Conservation (phyloP, 2,797 vertebrate species). For the Tapirus indicus region DNA sequence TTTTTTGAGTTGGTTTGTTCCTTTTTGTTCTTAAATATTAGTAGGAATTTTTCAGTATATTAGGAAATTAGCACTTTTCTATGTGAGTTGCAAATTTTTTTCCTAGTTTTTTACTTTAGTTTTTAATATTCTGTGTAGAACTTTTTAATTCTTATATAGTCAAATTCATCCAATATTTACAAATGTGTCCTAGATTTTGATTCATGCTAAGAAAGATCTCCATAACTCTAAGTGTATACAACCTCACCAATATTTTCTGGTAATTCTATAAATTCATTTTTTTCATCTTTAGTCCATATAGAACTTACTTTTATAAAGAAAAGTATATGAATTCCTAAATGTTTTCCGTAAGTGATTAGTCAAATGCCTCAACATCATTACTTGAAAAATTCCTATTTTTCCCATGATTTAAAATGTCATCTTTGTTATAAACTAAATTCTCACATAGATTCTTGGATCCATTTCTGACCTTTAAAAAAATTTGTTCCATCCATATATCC, state of each 20-base stretch:
- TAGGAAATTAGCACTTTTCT: background rate
- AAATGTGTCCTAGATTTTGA: background rate
- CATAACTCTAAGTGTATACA: background rate
- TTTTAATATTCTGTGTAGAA: slow-evolving; percentile 11
- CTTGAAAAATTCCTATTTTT: slow-evolving; percentile 13
- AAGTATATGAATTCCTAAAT: background rate
- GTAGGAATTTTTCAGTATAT: background rate
- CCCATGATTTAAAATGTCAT: slow-evolving; percentile 43
- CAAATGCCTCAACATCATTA: background rate
- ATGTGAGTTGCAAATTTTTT: background rate
- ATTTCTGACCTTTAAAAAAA: background rate
- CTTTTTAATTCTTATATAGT: slow-evolving; percentile 17
- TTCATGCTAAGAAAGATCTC: background rate
- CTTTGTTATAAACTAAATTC: background rate
- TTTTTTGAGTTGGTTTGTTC: background rate
- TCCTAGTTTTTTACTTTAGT: background rate
- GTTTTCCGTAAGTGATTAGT: background rate
- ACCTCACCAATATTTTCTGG: slow-evolving; percentile 10
- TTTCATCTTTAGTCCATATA: slow-evolving; percentile 4
- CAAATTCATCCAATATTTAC: background rate
- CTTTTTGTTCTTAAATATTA: background rate
- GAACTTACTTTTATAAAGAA: slow-evolving; percentile 37
- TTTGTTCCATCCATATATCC: background rate
- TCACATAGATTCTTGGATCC: background rate
- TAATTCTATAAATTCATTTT: background rate